Percentiles rank a stretch among this genome's conserved stretches.
These are phyloP conservation scores for Ormyrus rosae DNA, from an alignment of 2,888 invertebrate species.

Conservation along the genomic window DNA sequence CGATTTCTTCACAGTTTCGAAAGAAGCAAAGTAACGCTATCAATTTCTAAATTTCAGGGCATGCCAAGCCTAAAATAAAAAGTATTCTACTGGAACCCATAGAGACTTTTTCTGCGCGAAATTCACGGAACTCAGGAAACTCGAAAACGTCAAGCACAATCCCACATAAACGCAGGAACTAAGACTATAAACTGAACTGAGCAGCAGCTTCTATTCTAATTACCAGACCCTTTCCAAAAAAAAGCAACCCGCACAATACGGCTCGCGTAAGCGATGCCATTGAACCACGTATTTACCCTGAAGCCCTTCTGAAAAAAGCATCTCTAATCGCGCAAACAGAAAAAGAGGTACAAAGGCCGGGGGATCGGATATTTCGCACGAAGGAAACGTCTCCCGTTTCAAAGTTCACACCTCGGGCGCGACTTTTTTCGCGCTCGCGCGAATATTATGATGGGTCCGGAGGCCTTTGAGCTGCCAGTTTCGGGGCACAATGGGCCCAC, in stretches of 20 bases:
- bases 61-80: too few species aligned
- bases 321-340: constrained; percentile 31
- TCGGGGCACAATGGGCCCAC: constrained; percentile 27
- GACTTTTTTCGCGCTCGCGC: constrained; percentile 64
- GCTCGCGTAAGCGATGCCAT: constrained; percentile 29
- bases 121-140: too few species aligned
- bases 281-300: constrained; percentile 21
- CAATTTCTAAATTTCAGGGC: too few species aligned
- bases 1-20: too few species aligned
- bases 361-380: constrained; percentile 32
- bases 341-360: neutral
- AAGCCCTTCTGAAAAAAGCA: neutral
- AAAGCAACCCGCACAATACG: neutral
- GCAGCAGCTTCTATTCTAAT: constrained; percentile 28
- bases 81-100: too few species aligned
- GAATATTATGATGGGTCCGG: constrained; percentile 74
- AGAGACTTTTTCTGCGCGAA: too few species aligned
- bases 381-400: constrained; percentile 40
- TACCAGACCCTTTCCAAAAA: neutral
- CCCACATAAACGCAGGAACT: neutral
- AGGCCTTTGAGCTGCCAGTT: constrained; percentile 71
- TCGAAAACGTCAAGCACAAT: neutral
- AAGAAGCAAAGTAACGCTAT: too few species aligned
- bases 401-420: constrained; percentile 60
- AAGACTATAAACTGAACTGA: neutral